These are phyloP conservation scores for Apistogramma diplotaenia DNA, from an alignment of 2,113 vertebrate species.

Conservation along the genomic window DNA sequence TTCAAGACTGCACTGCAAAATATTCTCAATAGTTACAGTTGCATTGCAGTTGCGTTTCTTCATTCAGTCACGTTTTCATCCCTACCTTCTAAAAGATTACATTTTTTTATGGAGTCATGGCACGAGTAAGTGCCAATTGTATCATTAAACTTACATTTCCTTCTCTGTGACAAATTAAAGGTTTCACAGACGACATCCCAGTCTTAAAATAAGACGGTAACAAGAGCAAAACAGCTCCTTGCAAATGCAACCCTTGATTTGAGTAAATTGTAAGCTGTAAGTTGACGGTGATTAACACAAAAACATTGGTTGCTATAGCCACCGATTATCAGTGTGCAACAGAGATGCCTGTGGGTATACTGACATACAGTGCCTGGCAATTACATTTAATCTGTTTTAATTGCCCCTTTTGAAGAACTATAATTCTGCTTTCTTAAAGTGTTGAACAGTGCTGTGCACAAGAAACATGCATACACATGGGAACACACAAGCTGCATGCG, in stretches of 20 bases:
- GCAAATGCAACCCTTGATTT: conserved; percentile 67
- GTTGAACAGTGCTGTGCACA: not conserved
- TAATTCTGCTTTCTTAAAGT: conserved; percentile 59
- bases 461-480: not conserved
- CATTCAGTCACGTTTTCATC: conserved; percentile 16
- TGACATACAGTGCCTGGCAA: conserved; percentile 49
- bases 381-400: conserved; percentile 65
- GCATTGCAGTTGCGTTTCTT: not conserved
- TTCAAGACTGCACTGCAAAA: not conserved
- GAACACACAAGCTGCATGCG: conserved; percentile 8
- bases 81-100: conserved; percentile 3
- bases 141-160: conserved; percentile 55
- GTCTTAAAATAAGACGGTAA: conserved; percentile 62
- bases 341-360: conserved; percentile 27
- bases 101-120: conserved; percentile 6
- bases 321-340: conserved; percentile 57
- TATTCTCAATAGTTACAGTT: not conserved
- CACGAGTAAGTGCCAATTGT: conserved; percentile 13
- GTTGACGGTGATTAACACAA: conserved; percentile 71
- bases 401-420: conserved; percentile 41
- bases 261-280: conserved; percentile 63
- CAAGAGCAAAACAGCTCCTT: conserved; percentile 58
- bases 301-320: conserved; percentile 72
- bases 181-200: conserved; percentile 40
- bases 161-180: conserved; percentile 52